Base-by-base conservation (phyloP, 2,797 vertebrate species). In the Acrossocheilus wenchowensis region DNA sequence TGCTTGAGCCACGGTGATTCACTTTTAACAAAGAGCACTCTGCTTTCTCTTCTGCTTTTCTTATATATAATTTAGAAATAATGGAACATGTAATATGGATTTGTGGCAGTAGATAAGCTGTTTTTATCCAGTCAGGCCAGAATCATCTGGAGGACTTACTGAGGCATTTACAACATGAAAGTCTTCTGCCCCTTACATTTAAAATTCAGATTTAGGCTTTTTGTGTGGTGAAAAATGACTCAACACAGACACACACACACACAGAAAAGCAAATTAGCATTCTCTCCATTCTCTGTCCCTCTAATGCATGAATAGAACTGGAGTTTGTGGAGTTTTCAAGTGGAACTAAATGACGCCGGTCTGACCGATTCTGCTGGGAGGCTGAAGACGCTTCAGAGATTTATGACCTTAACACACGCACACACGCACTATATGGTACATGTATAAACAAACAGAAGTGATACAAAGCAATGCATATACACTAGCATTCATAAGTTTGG, bases 221-320 rank as follows among this genome's bases (percentile, higher is more conserved):
- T 90, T 86, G 66, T 72, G 62, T 87, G 83, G 41, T 84, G 43
- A 81, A 72, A 79, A 88, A 88, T 41, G 54, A 52, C 81, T 39
- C 72, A 26, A 57, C 54, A 14, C 83, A 82, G 69, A 87, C 79
- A 87, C 60, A 71, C 52, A 34, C 23, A 62, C 57, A 26, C 57
- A 62, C 23, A 2, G 39, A 87, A 82, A 85, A 82, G 89, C 87
- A 89, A 86, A 91, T 83, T 83, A 83, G 82, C 43, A 78, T 79
- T 57, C 66, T 43, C 48, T 34, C 62, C 79, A 89, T 89, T 93
- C 91, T 90, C 91, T 87, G 90, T 92, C 81, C 96, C 90, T 96
- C 97, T 97, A 95, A 97, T 97, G 96, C 93, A 97, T 95, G 92
- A 96, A 93, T 91, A 92, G 94, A 96, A 95, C 94, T 95, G 93